phyloP scores from a whole-genome alignment of 1,140 invertebrate species.

The Eriosoma lanigerum region DNA sequence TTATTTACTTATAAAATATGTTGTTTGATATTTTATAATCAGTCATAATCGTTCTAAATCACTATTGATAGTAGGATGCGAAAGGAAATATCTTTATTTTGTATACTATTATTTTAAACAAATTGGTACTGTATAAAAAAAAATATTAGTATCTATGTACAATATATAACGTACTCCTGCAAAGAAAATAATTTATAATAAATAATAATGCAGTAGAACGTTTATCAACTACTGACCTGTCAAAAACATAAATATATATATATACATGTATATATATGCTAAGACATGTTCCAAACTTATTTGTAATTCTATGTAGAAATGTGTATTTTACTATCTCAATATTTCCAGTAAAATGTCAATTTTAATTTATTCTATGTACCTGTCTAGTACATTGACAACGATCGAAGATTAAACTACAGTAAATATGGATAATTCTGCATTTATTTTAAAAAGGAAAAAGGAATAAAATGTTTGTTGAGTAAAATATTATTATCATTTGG shows the following conservation, averaged over 20 bases:
- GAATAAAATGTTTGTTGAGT: neutral
- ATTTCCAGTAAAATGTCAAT: conserved; percentile 8
- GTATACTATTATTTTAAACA: too few relatives aligned
- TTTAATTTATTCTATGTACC: conserved; percentile 17
- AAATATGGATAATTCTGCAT: neutral
- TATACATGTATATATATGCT: neutral
- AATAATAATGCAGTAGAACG: neutral
- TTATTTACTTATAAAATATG: too few relatives aligned
- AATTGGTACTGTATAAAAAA: too few relatives aligned
- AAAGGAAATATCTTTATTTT: too few relatives aligned
- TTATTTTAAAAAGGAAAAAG: neutral
- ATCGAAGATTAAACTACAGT: conserved; percentile 20
- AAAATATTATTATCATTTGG: neutral
- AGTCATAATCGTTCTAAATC: too few relatives aligned
- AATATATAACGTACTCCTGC: neutral
- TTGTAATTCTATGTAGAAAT: conserved; percentile 1
- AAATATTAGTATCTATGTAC: too few relatives aligned
- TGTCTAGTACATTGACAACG: neutral
- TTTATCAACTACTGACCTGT: conserved; percentile 18
- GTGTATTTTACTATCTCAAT: conserved; percentile 1
- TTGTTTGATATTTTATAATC: too few relatives aligned
- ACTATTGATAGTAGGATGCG: too few relatives aligned
- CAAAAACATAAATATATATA: conserved; percentile 5
- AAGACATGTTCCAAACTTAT: conserved; percentile 10
- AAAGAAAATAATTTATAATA: neutral